Evolutionary conservation across 2,113 vertebrate genomes (phyloP), one percentile per base, ranked within the genome.

Genomic region (Aspidoscelis tigris): DNA sequence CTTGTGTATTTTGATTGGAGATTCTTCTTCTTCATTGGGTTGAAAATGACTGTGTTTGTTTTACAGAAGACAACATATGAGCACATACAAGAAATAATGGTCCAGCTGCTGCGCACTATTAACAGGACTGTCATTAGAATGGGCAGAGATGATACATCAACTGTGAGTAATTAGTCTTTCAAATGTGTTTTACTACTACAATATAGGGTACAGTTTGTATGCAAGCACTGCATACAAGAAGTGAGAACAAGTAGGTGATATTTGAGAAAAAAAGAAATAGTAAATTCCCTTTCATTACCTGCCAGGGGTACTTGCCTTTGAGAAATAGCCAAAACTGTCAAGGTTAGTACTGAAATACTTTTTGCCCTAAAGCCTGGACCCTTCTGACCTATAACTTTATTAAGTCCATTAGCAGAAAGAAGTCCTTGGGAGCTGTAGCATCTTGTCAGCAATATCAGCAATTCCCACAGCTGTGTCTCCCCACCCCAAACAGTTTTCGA

Each of bases 21-120:
- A 65, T 41, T 72, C 66, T 76, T 84, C 7, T 70, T 53, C 55
- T 70, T 53, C 55, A 43, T 84, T 68, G 4, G 90, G 72, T 90
- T 69, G 10, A 12, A 26, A 21, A 43, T 76, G 20, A 82, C 85
- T 86, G 76, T 79, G n/a, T 65, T 82, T 92, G 6, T 24, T 74
- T 95, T 94, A 43, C 88, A 99, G 99, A 95, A 94, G 7, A 95
- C 97, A 86, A 98, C 97, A 24, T 97, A 98, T 88, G 92, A 97
- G 58, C 98, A 99, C 61, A 96, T 98, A 92, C 97, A 98, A 92
- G 96, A 99, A 93, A 97, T 99, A 86, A 98, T 98, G 94, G 94
- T 96, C 14, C 97, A 97, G 88, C 93, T 99, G 78, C 92, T 99
- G 44, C 96, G 96, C 88, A 97, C 95, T 0, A 98, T 99, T 90